phyloP scores from a whole-genome alignment of 2,888 invertebrate species.

The Andrena chrysosceles region DNA sequence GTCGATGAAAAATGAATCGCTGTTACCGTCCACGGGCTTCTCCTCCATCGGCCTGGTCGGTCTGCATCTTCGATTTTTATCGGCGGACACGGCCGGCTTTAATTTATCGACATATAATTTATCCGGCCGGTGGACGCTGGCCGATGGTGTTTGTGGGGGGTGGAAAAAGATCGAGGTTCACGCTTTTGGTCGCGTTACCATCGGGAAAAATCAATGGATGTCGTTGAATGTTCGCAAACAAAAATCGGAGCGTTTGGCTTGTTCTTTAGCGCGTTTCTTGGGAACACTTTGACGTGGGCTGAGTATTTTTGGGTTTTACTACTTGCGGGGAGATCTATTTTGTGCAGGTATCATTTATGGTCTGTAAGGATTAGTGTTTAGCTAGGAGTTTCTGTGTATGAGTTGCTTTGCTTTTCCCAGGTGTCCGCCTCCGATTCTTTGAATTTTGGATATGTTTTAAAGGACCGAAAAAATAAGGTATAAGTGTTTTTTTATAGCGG shows the following conservation, averaged over 20 bases:
- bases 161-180: constrained; percentile 13
- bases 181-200: constrained; percentile 37
- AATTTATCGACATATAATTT: constrained; percentile 61
- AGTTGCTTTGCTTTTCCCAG: too few species aligned
- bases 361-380: too few species aligned
- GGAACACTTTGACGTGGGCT: not conserved
- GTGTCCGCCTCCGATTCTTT: too few species aligned
- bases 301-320: not conserved
- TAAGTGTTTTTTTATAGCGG: too few species aligned
- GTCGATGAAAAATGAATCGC: constrained; percentile 82
- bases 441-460: too few species aligned
- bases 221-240: not conserved
- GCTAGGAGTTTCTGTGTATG: not conserved
- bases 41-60: constrained; percentile 46
- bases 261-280: not conserved
- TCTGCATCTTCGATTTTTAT: constrained; percentile 57
- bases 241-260: not conserved
- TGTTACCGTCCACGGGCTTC: constrained; percentile 49
- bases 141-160: constrained; percentile 17
- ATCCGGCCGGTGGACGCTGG: constrained; percentile 38
- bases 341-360: not conserved
- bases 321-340: not conserved
- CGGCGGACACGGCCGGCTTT: constrained; percentile 42
- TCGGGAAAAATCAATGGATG: constrained; percentile 22
- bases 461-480: too few species aligned